These are phyloP conservation scores for Tholera decimalis DNA, from an alignment of 2,888 invertebrate genomes.

Conservation along the genomic window DNA sequence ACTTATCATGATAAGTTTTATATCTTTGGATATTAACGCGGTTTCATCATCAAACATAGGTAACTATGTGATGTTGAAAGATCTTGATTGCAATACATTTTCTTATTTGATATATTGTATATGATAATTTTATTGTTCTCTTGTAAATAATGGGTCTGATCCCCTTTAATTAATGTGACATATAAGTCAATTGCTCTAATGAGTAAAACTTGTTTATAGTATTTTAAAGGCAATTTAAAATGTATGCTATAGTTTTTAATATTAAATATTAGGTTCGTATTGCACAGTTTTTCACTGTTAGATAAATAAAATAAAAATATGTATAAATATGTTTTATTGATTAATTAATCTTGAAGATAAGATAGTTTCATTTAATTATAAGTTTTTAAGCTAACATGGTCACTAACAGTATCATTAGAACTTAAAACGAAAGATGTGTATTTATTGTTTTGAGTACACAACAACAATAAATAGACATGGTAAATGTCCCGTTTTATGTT, in stretches of 20 bases:
- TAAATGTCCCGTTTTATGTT: too few relatives aligned
- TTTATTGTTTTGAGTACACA: too few relatives aligned
- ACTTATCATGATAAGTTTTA: neutral
- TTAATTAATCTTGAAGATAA: neutral
- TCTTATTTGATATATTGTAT: constrained; percentile 51
- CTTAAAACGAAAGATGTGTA: too few relatives aligned
- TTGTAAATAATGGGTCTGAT: constrained; percentile 58
- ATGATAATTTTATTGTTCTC: constrained; percentile 45
- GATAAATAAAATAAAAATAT: constrained; percentile 64
- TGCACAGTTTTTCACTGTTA: constrained; percentile 69
- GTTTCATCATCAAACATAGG: neutral
- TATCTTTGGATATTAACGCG: constrained; percentile 5
- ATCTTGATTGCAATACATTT: constrained; percentile 44
- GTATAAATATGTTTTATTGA: constrained; percentile 61
- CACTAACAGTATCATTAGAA: too few relatives aligned
- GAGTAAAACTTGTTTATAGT: constrained; percentile 64
- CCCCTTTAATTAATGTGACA: constrained; percentile 49
- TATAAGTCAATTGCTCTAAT: constrained; percentile 61
- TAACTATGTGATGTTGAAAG: constrained; percentile 19
- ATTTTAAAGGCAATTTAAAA: constrained; percentile 54
- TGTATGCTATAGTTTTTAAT: constrained; percentile 61
- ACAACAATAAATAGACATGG: too few relatives aligned
- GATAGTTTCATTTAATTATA: neutral
- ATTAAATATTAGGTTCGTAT: constrained; percentile 59
- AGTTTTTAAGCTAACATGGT: too few relatives aligned